These are phyloP conservation scores for Platysternon megacephalum DNA, from an alignment of 2,113 vertebrate genomes.

Conservation along the genomic window DNA sequence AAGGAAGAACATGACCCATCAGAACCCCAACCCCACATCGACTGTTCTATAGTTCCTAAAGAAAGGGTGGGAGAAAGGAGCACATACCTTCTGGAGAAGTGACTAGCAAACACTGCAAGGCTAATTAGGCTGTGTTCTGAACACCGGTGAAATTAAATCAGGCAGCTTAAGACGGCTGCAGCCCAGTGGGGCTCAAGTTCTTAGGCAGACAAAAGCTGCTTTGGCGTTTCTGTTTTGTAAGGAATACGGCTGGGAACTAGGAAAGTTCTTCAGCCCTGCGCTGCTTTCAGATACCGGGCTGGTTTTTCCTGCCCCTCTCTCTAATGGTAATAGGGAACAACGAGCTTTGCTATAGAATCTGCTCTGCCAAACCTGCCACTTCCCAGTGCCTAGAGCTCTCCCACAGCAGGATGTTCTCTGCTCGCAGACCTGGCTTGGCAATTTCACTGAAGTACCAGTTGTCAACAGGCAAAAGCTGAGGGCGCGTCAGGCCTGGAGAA, in stretches of 20 bases:
- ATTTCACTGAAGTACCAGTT: background rate
- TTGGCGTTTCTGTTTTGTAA: background rate
- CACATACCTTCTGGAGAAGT: constrained; percentile 25
- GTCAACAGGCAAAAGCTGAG: background rate
- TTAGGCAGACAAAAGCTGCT: constrained; percentile 45
- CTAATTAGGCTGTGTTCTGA: background rate
- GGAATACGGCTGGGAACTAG: background rate
- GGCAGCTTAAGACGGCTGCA: background rate
- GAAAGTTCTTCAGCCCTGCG: background rate
- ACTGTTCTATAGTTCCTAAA: background rate
- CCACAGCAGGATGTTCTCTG: rapidly evolving
- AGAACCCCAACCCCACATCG: background rate
- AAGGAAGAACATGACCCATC: constrained; percentile 47
- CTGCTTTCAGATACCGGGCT: rapidly evolving
- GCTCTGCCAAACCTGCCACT: background rate
- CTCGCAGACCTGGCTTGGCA: background rate
- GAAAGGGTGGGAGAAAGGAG: constrained; percentile 18
- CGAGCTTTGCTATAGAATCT: background rate
- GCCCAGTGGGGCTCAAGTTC: background rate
- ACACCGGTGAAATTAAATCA: background rate
- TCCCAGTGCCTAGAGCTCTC: rapidly evolving
- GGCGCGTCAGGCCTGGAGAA: background rate
- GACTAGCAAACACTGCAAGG: background rate
- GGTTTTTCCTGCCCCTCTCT: background rate
- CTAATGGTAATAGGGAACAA: background rate